Base-by-base conservation (phyloP, 2,888 invertebrate genomes). In the Trachelus tabidus region DNA sequence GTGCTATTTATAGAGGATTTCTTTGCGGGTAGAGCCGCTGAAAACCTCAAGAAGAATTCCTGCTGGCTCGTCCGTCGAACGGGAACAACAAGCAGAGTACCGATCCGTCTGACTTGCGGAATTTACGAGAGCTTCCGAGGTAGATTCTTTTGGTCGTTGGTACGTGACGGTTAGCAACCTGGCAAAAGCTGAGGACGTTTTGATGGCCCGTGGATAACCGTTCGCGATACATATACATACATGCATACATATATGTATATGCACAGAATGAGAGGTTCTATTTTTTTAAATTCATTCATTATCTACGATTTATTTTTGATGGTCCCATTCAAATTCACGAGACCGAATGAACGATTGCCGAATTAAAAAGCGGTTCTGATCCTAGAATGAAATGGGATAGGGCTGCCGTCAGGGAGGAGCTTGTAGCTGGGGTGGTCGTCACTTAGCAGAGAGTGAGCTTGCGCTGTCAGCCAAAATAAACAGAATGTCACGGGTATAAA, bases 401-500 rank as follows among this genome's bases (percentile, higher is more conserved):
- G 69, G 75, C 76, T 73, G 75, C n/a, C 76, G 79, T 77, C 71
- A 76, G 69, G 76, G 79, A 33, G 71, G 71, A 71, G 71, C 71
- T 71, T 34, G 37, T 74, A 35, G 33, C 74, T 75, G 75, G 79
- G 83, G 82, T 79, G 84, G 82, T 85, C 84, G 83, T 85, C 85
- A 85, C 83, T 85, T 83, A 80, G 78, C 81, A 73, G 79, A 82
- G 82, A 82, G 86, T 83, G 82, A 82, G 84, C 84, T 82, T 82
- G 83, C 82, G 83, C 81, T 85, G 88, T 87, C 88, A 88, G 90
- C 89, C 87, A 89, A 89, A 90, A 90, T 90, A 90, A 89, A 90
- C 90, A 89, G 89, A 89, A 89, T 89, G 89, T 89, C 90, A 89
- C 83, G 86, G 87, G 85, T 90, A 90, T 90, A 90, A 89, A 90